Evolutionary conservation across 1,140 invertebrate species (phyloP), one percentile per base, ranked within the genome.

Genomic region (Leptestheria dahalacensis): DNA sequence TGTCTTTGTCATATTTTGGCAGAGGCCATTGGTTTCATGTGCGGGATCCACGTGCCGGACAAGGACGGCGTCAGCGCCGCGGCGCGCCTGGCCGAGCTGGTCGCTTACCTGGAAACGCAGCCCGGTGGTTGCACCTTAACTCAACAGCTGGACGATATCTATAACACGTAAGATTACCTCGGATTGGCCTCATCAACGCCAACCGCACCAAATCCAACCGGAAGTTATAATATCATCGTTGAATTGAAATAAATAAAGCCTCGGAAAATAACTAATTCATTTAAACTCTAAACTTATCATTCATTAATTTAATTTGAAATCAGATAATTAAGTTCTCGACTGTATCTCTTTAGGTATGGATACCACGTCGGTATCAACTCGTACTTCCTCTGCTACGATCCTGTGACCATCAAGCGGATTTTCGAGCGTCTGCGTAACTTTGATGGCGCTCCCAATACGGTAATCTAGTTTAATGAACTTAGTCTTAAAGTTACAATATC

Each of bases 1-100:
- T 9, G 15, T 3, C 18, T 49, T 49, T 12, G 18, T 24, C 18
- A 26, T 20, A 23, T n/a, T 26, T n/a, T 25, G n/a, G n/a, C 20
- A 55, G 88, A 91, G 72, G 86, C 88, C 1, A 90, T 92, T 68
- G 93, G 93, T 11, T 99, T 91, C 70, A 98, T 99, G 94, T 88
- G 88, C 69, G 84, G 85, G 0, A 79, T 80, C 0, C 74, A 72
- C 21, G 88, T 97, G 1, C 74, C 94, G 2, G 96, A 99, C 68
- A 99, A 99, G 70, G 96, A 99, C 76, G 96, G 95, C 0, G 79
- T 99, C 11, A 86, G 82, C 48, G 92, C 92, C 1, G 88, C 86
- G 0, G 80, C 82, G 3, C 80, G 87, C 25, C 68, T 79, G 26
- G 86, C 87, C 2, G 87, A 94, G 65, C 74, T 97, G 72, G 81